Evolutionary conservation across 2,888 invertebrate species (phyloP), one percentile per base, ranked within the genome.

Genomic region (Cerceris ruficornis): DNA sequence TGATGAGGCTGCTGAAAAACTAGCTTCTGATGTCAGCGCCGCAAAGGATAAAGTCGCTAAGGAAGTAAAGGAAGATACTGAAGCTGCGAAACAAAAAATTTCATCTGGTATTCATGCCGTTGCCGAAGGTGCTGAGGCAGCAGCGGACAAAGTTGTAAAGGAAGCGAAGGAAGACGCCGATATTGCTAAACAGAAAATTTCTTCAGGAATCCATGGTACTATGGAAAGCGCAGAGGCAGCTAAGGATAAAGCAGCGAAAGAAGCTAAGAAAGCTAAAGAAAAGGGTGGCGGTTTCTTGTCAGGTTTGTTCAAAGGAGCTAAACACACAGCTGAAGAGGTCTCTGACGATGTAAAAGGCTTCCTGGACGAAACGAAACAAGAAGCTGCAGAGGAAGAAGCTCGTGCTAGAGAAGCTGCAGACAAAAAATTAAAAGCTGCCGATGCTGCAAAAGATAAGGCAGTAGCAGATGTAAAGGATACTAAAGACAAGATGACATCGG

Each of bases 341-440:
- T 61, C 81, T 0, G 84, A 86, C 0, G 88, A 88, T 2, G 80
- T 83, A 0, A 93, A 88, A 92, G 93, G 93, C 13, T 93, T 94
- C 0, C 89, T 93, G 0, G 81, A 81, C 1, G 72, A 72, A 6
- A 80, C 76, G 1, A 75, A 68, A 7, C 59, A 55, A 0, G 77
- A 80, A n/a, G 50, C 69, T 2, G 66, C 68, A 52, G 52, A 46
- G 6, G 77, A 81, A 75, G 59, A 86, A 85, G 58, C 85, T 82
- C 57, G 28, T 58, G 43, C 84, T 11, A 61, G 59, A 1, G 69
- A 62, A 13, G 50, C 66, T n/a, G 28, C 59, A 8, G 50, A 59
- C 0, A 42, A 65, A 1, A 62, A 62, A 13, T 4, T 67, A 7
- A 77, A 69, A 11, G 65, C 77, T 4, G 2, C 46, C 76, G 93